These are phyloP conservation scores for Craseonycteris thonglongyai DNA, from an alignment of 2,113 vertebrate genomes.

Conservation along the genomic window DNA sequence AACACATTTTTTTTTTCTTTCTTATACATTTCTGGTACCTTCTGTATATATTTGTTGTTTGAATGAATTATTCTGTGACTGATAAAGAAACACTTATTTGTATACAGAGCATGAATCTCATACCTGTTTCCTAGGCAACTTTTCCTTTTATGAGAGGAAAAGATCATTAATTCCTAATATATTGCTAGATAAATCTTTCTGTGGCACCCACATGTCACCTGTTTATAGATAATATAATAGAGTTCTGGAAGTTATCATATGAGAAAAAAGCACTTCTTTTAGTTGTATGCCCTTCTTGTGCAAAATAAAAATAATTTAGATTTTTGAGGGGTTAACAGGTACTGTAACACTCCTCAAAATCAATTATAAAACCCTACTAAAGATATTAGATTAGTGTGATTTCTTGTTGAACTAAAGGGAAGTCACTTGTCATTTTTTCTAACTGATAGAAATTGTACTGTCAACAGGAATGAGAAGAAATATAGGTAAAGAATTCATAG, in stretches of 20 bases:
- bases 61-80: not conserved
- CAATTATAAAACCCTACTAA: slow-evolving; percentile 29
- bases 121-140: slow-evolving; percentile 19
- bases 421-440: slow-evolving; percentile 9
- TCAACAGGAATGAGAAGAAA: not conserved
- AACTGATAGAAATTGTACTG: not conserved
- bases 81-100: slow-evolving; percentile 1
- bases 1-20: too few species aligned
- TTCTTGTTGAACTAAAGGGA: slow-evolving; percentile 21
- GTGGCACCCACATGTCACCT: not conserved
- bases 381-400: not conserved
- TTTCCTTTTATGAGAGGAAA: slow-evolving; percentile 20
- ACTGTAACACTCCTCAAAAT: not conserved
- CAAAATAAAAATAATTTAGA: slow-evolving; percentile 41
- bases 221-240: slow-evolving; percentile 6
- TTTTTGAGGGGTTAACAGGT: not conserved
- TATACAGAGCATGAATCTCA: not conserved
- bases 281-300: not conserved
- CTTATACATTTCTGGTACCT: too few species aligned
- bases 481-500: not conserved
- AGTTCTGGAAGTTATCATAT: not conserved
- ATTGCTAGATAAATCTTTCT: slow-evolving; percentile 1
- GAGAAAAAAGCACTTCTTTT: not conserved
- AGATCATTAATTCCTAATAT: slow-evolving; percentile 13
- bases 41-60: not conserved